Base-by-base conservation (phyloP, 2,888 invertebrate species). In the Hyalella azteca region DNA sequence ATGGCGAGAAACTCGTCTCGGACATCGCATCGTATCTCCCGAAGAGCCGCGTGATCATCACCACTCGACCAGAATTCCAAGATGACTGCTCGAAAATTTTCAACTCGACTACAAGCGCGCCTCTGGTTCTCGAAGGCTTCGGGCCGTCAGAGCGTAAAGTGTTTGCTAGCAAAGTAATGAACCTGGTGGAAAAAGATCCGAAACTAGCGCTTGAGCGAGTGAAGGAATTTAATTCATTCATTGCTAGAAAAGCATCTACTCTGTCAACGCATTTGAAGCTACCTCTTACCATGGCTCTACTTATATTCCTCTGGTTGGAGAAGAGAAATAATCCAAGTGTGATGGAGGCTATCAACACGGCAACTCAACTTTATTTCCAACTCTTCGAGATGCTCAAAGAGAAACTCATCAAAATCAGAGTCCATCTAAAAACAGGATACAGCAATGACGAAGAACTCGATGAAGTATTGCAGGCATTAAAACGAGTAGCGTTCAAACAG, bases 251-350 rank as follows among this genome's bases (percentile, higher is more conserved):
- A 36, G n/a, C 48, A 13, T 36, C 32, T 32, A 15, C 49, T 26
- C 19, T 76, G 22, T 9, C 5, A 29, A 15, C 26, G 5, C 19
- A 32, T 19, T 32, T 49, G 76, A 39, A 76, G n/a, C 15, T 29
- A 15, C 76, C 76, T 32, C 76, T 76, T 19, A 76, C 76, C 3
- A 41, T 76, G 29, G 76, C 49, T 29, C 32, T 49, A 9, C 13
- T 76, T 29, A 48, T 76, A 22, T 49, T 48, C 29, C 45, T 76
- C 15, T 76, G 76, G 76, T 32, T 48, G 2, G 48, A 49, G 36
- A n/a, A 66, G 11, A 13, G 13, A n/a, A 7, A n/a, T 26, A 48
- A n/a, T n/a, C 49, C 76, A 11, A 32, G 32, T 19, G 49, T 29
- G 13, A 32, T 49, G 29, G n/a, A 76, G 29, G 49, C 48, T 3